Base-by-base conservation (phyloP, 1,140 invertebrate genomes). In the Telenomus remus region DNA sequence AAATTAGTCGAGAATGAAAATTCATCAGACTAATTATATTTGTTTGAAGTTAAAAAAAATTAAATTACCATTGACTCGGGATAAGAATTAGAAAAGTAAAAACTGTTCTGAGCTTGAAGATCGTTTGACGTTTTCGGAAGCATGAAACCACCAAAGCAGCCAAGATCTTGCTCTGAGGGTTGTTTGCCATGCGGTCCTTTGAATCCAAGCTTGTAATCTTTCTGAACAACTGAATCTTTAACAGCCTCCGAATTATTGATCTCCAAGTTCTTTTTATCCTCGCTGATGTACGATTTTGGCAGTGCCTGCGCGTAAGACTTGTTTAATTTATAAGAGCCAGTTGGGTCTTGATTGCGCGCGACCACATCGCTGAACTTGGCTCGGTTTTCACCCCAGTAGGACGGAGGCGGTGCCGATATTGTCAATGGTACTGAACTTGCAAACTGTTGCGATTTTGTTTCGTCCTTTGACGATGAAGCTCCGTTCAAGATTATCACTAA, bases 311-410 rank as follows among this genome's bases (percentile, higher is more conserved):
- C 47, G n/a, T 63, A 59, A 1, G 57, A 55, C 27, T 63, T 76
- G 11, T 27, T 69, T 3, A 60, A n/a, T 27, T 69, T 73, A 9
- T 54, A 79, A 10, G 55, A 78, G 10, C 81, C 84, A 1, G 76
- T 50, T 0, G 81, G 81, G 13, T 88, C 85, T 27, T 83, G 84
- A 79, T 80, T 88, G 4, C 88, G 80, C 3, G 90, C 90, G 3
- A 91, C 90, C 2, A 91, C 90, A 49, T 91, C 90, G 56, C 90
- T 91, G 64, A 91, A 91, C 53, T 82, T 88, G 0, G 90, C 90
- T 19, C 89, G 73, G 69, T 89, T 90, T 76, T 91, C 88, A 46
- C 87, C 85, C 90, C 90, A 90, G 39, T 82, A 83, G 0, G 85
- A 83, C 1, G 81, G 84, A 10, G 85, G 84, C 64, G 81, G 86